These are phyloP conservation scores for Ormyrus pomaceus DNA, from an alignment of 2,888 invertebrate species.

Conservation along the genomic window DNA sequence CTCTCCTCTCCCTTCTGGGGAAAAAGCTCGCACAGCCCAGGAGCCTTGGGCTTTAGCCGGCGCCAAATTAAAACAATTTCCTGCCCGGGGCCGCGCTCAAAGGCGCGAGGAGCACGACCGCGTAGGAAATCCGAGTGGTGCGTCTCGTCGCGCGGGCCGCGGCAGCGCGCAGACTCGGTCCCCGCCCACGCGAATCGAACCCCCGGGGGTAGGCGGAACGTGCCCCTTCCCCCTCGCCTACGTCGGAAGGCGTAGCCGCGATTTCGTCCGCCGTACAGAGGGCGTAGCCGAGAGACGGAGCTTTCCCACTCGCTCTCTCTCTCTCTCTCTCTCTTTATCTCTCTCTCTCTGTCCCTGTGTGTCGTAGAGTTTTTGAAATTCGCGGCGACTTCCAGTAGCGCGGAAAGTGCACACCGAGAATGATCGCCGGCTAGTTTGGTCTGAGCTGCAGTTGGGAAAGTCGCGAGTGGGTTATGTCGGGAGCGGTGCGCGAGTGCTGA, in stretches of 20 bases:
- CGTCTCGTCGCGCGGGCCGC: no score
- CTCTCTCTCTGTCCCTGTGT: no score
- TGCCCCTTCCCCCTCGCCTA: neutral
- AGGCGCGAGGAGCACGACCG: neutral
- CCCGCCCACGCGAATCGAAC: no score
- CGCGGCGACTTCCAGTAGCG: constrained; percentile 49
- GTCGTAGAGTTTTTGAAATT: constrained; percentile 29
- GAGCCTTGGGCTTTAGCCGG: neutral
- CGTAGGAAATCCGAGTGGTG: no score
- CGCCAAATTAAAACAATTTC: constrained; percentile 53
- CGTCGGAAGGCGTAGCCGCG: constrained; percentile 34
- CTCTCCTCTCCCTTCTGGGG: no score
- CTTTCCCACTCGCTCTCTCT: no score
- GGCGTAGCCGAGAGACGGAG: no score
- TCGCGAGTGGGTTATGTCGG: neutral
- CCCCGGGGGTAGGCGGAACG: neutral
- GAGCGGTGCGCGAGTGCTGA: constrained; percentile 39
- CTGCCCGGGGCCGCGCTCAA: constrained; percentile 30
- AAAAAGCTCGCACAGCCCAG: neutral
- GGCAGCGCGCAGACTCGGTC: no score
- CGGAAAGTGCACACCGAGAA: constrained; percentile 30
- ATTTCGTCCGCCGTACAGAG: neutral
- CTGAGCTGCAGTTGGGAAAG: neutral
- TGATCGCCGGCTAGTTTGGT: constrained; percentile 22
- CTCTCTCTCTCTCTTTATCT: no score